Base-by-base conservation (phyloP, 2,797 vertebrate genomes). In the Parauchenoglanis punctatus region DNA sequence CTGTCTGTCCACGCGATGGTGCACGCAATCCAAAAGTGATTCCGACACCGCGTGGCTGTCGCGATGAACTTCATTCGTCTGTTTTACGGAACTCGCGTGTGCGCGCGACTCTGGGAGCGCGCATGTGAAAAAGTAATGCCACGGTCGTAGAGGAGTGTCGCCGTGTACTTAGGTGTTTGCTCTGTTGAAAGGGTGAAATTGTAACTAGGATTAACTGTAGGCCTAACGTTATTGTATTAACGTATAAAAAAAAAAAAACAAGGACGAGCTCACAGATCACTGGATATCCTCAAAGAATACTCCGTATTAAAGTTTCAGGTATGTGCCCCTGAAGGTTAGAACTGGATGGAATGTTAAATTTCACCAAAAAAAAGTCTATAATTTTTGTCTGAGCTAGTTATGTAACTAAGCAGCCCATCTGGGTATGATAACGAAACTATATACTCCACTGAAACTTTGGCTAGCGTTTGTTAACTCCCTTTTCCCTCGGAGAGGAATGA, bases 401-500 rank as follows among this genome's bases (percentile, higher is more conserved):
- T 0, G 31, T 8, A 12, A 49, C 4, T 4, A 15, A 81, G 25
- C 65, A 46, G 20, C 49, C 0, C 18, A 49, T 56, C 10, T 44
- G 63, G 18, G 20, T 65, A 59, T 44, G 63, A 23, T 67, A 65
- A 61, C 58, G 25, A 52, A 28, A 31, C 25, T 49, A 23, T n/a
- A 28, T 17, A 52, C 23, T 78, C 46, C 5, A 8, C 2, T 35
- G 65, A 59, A 81, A 10, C 44, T n/a, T 20, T 44, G 40, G 44
- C 61, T 54, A 8, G 12, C 17, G 44, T 23, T 86, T 15, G 23
- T 11, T 40, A 52, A 63, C 75, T 73, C 81, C 11, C 3, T n/a
- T 25, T 86, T 81, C 28, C 25, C 31, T 28, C 52, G 15, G 67
- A 31, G 44, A 54, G 85, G 88, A 89, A 89, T 89, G 88, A 87